Base-by-base conservation (phyloP, 2,113 vertebrate genomes). In the Amphilophus citrinellus region DNA sequence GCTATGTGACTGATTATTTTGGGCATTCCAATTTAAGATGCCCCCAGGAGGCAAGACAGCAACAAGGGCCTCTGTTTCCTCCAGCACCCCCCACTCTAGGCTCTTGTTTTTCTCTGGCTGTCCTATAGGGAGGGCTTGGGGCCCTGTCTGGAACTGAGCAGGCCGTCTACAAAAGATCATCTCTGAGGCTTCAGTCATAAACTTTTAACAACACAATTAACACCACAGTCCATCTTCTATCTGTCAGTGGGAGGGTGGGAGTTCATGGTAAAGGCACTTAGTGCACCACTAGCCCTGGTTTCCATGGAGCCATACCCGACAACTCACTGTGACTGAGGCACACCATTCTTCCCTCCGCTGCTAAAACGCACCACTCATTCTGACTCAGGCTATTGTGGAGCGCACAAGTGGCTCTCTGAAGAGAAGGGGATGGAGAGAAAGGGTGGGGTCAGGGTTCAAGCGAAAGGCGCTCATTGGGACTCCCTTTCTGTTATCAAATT, bases 291-390 rank as follows among this genome's bases (percentile, higher is more conserved):
- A 79, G 86, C 90, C 89, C 77, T 83, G 6, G 96, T 97, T 97
- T 93, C 97, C 96, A 97, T 97, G 95, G 96, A 89, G 94, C 94
- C 96, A 77, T 77, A 59, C 88, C 94, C 94, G 86, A 94, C 91
- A 93, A 86, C 87, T 91, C 82, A 35, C 68, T 80, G 87, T 61
- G 65, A 61, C 87, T 91, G 90, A 94, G 95, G 92, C 91, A 93
- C 76, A 91, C 94, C 91, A 95, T 96, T 95, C 91, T 95, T 94
- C 93, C 91, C 57, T 73, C 86, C 10, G 80, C 91, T 77, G 87
- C 91, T 68, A 61, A 93, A 93, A 93, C 87, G 91, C 44, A 65
- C 77, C 10, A 32, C 95, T 92, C 88, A 92, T 92, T 92, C 94
- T 96, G 94, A 96, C 93, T 95, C 84, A 61, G 86, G 86, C 94